Percentiles rank a stretch among this genome's conserved stretches.
Evolutionary conservation across 2,113 vertebrate species (phyloP).

Genomic region (Leptobrachium leishanense): DNA sequence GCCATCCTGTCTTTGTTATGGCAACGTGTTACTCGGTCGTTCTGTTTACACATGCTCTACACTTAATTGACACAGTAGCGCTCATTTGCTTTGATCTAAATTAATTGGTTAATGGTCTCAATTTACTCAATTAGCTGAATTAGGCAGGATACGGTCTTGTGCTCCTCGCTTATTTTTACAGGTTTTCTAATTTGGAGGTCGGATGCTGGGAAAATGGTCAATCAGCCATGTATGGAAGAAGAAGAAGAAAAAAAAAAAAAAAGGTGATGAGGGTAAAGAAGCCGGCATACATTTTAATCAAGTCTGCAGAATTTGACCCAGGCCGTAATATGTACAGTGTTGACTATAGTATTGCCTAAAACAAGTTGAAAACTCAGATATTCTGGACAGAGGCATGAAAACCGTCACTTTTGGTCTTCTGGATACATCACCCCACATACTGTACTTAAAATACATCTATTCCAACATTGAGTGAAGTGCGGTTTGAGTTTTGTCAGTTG

Average conservation of each 20-base stretch:
- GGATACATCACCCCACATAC: too few species aligned
- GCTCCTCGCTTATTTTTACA: conserved; percentile 34
- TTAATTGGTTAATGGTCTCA: conserved; percentile 49
- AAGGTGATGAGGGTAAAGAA: not conserved
- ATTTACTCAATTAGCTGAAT: conserved; percentile 49
- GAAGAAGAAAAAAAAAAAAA: not conserved
- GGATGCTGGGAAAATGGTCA: conserved; percentile 7
- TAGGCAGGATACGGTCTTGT: conserved; percentile 38
- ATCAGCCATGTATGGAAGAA: conserved; percentile 23
- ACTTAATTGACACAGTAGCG: conserved; percentile 47
- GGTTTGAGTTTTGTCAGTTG: too few species aligned
- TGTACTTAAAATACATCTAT: too few species aligned
- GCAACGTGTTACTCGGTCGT: conserved; percentile 27
- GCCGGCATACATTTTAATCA: not conserved
- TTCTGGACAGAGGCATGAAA: too few species aligned
- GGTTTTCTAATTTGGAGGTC: conserved; percentile 31
- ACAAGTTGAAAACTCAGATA: too few species aligned
- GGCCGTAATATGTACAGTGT: not conserved
- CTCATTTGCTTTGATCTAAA: conserved; percentile 48
- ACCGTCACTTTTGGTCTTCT: too few species aligned
- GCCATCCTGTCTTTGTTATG: conserved; percentile 29
- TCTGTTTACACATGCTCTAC: conserved; percentile 47
- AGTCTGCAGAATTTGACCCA: not conserved
- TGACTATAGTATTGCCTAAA: too few species aligned
- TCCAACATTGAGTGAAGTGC: too few species aligned